Base-by-base conservation (phyloP, 2,797 vertebrate species). In the Gymnoscopelus microlampas region DNA sequence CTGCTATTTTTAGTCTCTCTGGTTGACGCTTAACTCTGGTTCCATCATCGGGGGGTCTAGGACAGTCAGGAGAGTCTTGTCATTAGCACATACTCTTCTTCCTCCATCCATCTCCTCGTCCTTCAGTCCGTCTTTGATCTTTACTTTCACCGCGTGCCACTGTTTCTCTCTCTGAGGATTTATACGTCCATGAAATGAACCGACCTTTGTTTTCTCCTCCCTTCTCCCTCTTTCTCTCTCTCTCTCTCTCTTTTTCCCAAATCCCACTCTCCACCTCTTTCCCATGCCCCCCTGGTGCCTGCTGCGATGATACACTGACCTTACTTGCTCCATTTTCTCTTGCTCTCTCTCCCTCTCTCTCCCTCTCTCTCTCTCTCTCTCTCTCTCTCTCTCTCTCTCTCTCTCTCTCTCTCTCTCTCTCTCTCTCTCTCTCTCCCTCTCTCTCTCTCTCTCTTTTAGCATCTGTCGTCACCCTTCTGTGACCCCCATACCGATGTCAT, bases 1-100 rank as follows among this genome's bases (percentile, higher is more conserved):
- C 54, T 59, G 6, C 80, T 83, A 88, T 89, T 87, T 88, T 86
- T 87, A 91, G 79, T 60, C 3, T 10, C 39, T 8, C 9, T 67
- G 68, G 71, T 74, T 82, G 78, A 84, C 83, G 77, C 81, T 79
- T 76, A 72, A 84, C 83, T 78, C 39, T 1, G 39, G 39, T 44
- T 8, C 80, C 75, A 73, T 76, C 76, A 70, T 65, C 53, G 29
- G 23, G 59, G 39, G 53, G 78, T 73, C 15, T 54, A 51, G 77
- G 64, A 69, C 65, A 79, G 76, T 76, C 59, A 68, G 56, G 39
- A 44, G 39, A 44, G 39, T 44, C 39, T 44, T 44, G 39, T 8
- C 39, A 44, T 44, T 44, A 44, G 39, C 39, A 44, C 39, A 44
- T 9, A 44, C 39, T 44, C 39, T 44, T 10, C 39, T 44, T 10